Evolutionary conservation across 2,113 vertebrate genomes (phyloP), one percentile per base, ranked within the genome.

Genomic region (Centropus unirufus): DNA sequence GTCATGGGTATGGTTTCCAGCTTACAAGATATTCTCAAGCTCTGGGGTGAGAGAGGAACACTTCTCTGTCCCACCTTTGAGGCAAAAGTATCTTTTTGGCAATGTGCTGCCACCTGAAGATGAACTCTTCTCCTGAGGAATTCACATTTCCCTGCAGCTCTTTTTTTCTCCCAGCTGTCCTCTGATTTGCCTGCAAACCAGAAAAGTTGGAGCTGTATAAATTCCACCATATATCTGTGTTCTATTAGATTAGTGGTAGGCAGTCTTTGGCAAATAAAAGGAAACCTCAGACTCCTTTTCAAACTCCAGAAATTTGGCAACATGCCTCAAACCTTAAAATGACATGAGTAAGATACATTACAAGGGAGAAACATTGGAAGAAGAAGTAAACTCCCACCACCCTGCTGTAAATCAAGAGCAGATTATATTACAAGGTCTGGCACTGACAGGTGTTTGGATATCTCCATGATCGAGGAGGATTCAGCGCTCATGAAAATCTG

Each of bases 111-210:
- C 36, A 80, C 27, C 30, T 84, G 83, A 92, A 84, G 62, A 67
- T 59, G 52, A 75, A 82, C 6, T 70, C 64, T 70, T 67, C 69
- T 44, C 40, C 20, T 3, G 4, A 63, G 34, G 61, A 83, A 83
- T 57, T 83, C 76, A 63, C 26, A 80, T 3, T 78, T 95, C 63
- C 46, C 39, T 67, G 24, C 7, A 75, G 61, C 11, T 83, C 55
- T 18, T 89, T 89, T 36, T 87, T 81, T 14, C 9, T 75, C 80
- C 44, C 6, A 8, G 12, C 26, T 88, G 15, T 90, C 32, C 66
- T 72, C 47, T 57, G 47, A 51, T 89, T 70, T 90, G 59, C 89
- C 83, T 81, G 52, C 59, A 90, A 88, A 75, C 34, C 61, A 87
- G 73, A 84, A 32, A 87, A 74, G 69, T 20, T 68, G 7, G n/a